Evolutionary conservation across 1,140 invertebrate genomes (phyloP), one percentile per base, ranked within the genome.

Genomic region (Drosophila repleta): DNA sequence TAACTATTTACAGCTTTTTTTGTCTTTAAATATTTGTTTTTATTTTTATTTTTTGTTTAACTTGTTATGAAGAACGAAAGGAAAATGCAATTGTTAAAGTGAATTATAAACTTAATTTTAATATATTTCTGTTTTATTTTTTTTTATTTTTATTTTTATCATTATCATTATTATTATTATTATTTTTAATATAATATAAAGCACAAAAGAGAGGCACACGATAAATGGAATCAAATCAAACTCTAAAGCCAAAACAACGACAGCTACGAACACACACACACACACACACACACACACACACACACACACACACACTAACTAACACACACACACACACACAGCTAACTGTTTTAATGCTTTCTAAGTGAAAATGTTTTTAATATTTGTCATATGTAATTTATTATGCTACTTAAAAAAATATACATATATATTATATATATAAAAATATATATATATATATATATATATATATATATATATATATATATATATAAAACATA

Each of bases 391-490:
- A 58, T 52, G 69, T 72, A 72, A 72, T 72, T 72, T 65, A 79
- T 76, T 76, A 74, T 74, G 64, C 66, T 76, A 69, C 63, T 66
- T 67, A 67, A 68, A 71, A 71, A 60, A n/a, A n/a, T n/a, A n/a
- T n/a, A n/a, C n/a, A n/a, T n/a, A n/a, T n/a, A n/a, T n/a, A n/a
- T n/a, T n/a, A n/a, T n/a, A n/a, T n/a, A n/a, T n/a, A n/a, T n/a
- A n/a, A n/a, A n/a, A n/a, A n/a, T n/a, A n/a, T n/a, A n/a, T n/a
- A n/a, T n/a, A n/a, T n/a, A n/a, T n/a, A n/a, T n/a, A n/a, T n/a
- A n/a, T n/a, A n/a, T n/a, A n/a, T n/a, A n/a, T n/a, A n/a, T n/a
- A n/a, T n/a, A n/a, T n/a, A n/a, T n/a, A n/a, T n/a, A n/a, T n/a
- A n/a, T n/a, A n/a, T n/a, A n/a, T n/a, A n/a, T 61, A 62, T 46